Evolutionary conservation across 2,113 vertebrate genomes (phyloP), one percentile per base, ranked within the genome.

Genomic region (Nycticebus coucang): DNA sequence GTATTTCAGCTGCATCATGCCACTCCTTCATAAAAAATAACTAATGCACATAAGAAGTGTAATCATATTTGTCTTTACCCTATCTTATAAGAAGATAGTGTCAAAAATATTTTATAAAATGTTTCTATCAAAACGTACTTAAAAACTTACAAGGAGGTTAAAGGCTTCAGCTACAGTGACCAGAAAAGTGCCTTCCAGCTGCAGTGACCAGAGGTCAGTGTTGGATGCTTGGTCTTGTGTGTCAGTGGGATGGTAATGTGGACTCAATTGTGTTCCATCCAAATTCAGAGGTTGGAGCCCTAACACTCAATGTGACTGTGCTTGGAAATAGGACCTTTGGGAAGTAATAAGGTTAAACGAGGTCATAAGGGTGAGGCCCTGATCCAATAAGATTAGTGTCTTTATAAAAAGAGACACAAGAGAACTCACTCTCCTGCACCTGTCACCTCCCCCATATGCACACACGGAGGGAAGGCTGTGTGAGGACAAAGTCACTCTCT

Each of bases 141-240:
- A 64, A 74, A 68, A 15, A 53, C 22, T 4, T 59, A 50, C 30
- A 79, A 62, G 41, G 7, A 45, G 55, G n/a, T 78, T 22, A 15
- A 55, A 50, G 57, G 5, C 7, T 15, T 71, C 18, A 18, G 35
- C 33, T 55, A 22, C 21, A 57, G 17, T 9, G 4, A 45, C 0
- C 22, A 30, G n/a, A 28, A 66, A 66, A 33, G 28, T 3, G 26
- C 41, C n/a, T 71, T 28, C 45, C 18, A 18, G 55, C 45, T 28
- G n/a, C 66, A 5, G 62, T 33, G 41, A 50, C 11, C 21, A 57
- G 64, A 78, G 28, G 22, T 7, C 17, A 66, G 45, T 14, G 55
- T 9, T 10, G 9, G 13, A 14, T 4, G 9, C 6, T 13, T 3
- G 24, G 33, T 14, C 24, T 30, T 22, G 1, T 7, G 1, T 5